Percentiles rank a stretch among this genome's conserved stretches.
These are phyloP conservation scores for Sapajus apella DNA, from an alignment of 2,113 vertebrate species.

Conservation along the genomic window DNA sequence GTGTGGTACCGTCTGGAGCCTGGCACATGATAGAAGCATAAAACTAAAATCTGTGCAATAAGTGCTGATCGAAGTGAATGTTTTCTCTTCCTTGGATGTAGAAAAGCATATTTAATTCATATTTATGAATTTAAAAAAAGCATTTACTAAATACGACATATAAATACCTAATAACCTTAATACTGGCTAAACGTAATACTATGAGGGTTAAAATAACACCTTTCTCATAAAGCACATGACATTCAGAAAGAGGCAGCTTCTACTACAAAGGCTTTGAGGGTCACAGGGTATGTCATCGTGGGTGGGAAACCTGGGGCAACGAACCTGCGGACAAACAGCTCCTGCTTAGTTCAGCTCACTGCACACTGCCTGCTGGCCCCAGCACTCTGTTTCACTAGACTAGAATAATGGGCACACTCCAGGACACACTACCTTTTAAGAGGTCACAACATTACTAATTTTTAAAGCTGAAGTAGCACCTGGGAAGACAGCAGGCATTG, in stretches of 20 bases:
- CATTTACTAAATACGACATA: background rate
- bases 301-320: fast-evolving
- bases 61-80: background rate
- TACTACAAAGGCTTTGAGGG: background rate
- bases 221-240: background rate
- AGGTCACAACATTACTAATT: background rate
- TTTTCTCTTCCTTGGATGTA: background rate
- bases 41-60: background rate
- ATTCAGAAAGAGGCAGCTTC: background rate
- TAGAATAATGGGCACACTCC: background rate
- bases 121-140: background rate
- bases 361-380: background rate
- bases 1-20: background rate
- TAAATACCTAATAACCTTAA: background rate
- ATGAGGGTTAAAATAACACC: background rate
- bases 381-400: background rate
- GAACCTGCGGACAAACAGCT: fast-evolving
- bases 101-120: background rate
- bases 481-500: background rate
- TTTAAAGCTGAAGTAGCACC: background rate
- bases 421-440: background rate
- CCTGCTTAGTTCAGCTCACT: background rate
- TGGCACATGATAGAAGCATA: background rate
- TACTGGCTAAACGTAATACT: background rate
- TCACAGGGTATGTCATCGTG: fast-evolving